Evolutionary conservation across 2,113 vertebrate species (phyloP), one percentile per base, ranked within the genome.

Genomic region (Aegypius monachus): DNA sequence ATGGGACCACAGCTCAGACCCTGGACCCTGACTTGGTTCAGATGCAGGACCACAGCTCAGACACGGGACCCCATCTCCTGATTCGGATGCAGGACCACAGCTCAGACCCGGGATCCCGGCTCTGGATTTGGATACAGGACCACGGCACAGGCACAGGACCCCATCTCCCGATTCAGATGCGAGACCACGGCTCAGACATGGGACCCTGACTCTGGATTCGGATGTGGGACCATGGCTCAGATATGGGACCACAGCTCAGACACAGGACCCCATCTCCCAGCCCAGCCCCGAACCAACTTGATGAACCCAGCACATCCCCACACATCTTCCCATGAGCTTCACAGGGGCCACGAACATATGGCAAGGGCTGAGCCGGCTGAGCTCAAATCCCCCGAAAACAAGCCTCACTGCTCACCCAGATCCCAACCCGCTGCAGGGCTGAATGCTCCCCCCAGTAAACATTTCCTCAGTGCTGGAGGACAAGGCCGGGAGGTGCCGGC

Each of bases 261-360:
- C 62, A 61, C 26, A 13, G 27, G 16, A 43, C 13, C 12, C 26
- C 16, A 2, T 43, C 6, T 59, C 40, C 61, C 52, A 82, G 36
- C 23, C 32, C 73, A 58, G 61, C 36, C 66, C 47, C 5, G 6
- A 82, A 45, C n/a, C 59, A 38, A 38, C 14, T 1, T 12, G 10
- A 19, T 2, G 50, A 42, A 17, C 36, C n/a, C 22, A 7, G 10
- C 0, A 1, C 47, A 29, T 34, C 85, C 59, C 23, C 3, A 0
- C 23, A 10, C 21, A 6, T 22, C 52, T 20, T 62, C 73, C 72
- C 68, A 16, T 2, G 11, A 67, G 58, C 67, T 45, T 25, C 77
- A 1, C 6, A 1, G 16, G 55, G 29, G 18, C 40, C 32, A 4
- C 0, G 8, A 55, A 21, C 1, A 0, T 8, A 52, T 7, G 50